A percentile compares a stretch with the other conserved stretches of the same genome.
Conservation (phyloP, 2,113 vertebrate genomes). For the Rhea pennata region DNA sequence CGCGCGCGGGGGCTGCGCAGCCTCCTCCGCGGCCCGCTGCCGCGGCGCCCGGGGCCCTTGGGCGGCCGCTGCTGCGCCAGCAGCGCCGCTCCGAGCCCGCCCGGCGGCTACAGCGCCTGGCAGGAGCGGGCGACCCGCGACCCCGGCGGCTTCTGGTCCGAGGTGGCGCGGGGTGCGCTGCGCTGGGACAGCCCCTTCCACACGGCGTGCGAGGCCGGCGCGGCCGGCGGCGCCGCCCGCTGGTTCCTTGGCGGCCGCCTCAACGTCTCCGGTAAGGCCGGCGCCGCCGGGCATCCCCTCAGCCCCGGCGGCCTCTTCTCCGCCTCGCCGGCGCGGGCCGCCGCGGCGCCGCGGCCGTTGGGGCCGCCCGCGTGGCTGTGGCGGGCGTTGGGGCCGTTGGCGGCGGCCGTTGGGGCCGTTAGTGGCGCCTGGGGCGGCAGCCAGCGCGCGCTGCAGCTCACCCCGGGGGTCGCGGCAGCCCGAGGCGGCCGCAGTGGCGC, state of each 20-base stretch:
- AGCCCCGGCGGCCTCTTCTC: background rate
- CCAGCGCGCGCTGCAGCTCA: too few species aligned
- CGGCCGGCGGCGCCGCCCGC: constrained; percentile 72
- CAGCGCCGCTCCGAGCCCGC: background rate
- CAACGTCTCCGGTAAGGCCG: constrained; percentile 87
- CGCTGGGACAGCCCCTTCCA: constrained; percentile 82
- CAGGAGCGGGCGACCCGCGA: constrained; percentile 77
- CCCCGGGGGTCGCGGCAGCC: too few species aligned
- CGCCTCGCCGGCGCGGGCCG: background rate
- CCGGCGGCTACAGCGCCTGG: constrained; percentile 70
- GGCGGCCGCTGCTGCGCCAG: background rate
- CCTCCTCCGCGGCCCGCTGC: background rate
- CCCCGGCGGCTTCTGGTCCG: constrained; percentile 86
- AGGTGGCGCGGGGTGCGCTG: constrained; percentile 77
- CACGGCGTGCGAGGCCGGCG: constrained; percentile 77
- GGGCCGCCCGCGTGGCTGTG: too few species aligned
- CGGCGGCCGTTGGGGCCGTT: too few species aligned
- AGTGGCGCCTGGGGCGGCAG: too few species aligned
- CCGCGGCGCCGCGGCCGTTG: too few species aligned
- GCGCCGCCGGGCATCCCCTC: background rate
- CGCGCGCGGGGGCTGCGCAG: background rate
- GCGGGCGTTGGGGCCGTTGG: too few species aligned
- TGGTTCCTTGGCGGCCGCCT: constrained; percentile 90
- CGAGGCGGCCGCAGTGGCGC: too few species aligned
- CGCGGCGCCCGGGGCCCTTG: background rate